Base-by-base conservation (phyloP, 2,888 invertebrate genomes). In the Drosophila suboccidentalis region DNA sequence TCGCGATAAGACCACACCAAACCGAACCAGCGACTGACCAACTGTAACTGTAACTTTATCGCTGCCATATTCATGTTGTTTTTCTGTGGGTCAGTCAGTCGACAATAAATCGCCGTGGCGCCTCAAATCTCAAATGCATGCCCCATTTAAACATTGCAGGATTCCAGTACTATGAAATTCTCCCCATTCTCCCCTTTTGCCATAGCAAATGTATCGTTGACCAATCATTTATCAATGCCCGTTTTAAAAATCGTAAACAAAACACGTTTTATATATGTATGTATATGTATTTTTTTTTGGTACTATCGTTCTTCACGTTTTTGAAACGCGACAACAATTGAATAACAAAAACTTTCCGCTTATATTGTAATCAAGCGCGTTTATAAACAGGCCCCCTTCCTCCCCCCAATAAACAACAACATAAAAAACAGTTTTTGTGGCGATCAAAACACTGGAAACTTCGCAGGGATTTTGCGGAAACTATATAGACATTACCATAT, bases 271-370 rank as follows among this genome's bases (percentile, higher is more conserved):
- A 53, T 65, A 55, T 61, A 50, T 54, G 34, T 8, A 19, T 32
- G 11, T 39, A 39, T 19, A 71, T 66, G 58, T 26, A 6, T 26
- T 26, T 22, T 26, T 26, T 26, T 26, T 47, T 43, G 54, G 50
- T 36, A 55, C 75, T 77, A 79, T 79, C 72, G 65, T 15, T 26
- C 44, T 32, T 65, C 88, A 88, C 83, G 83, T 82, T 84, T 84
- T 57, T n/a, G 32, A 83, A 80, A 86, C 83, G 87, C 78, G 83
- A 86, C 64, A 57, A 54, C 64, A 54, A n/a, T 13, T 44, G 62
- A 76, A 73, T 73, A 76, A 69, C 71, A 79, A 80, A 86, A 88
- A 84, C 73, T 84, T 84, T 88, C 84, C 84, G 82, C 73, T 86
- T 78, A 34, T 29, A 41, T 65, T 66, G 53, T 59, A 82, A 55